Conservation (phyloP, 2,797 vertebrate genomes). For the Dipus sagitta region DNA sequence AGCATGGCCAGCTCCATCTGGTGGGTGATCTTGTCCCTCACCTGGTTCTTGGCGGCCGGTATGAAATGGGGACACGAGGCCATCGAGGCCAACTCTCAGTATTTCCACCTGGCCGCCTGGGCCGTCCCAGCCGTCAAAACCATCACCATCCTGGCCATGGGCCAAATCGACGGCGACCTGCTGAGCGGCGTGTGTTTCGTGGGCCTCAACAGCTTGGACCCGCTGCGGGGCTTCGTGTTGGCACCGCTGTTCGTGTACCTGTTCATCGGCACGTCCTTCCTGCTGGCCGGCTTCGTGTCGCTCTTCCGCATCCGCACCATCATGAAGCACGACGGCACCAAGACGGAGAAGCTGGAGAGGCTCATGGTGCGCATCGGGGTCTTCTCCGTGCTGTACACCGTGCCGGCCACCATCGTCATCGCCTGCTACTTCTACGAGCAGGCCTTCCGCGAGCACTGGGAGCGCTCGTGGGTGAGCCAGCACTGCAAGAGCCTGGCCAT, state of each 20-base stretch:
- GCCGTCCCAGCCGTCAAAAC: conserved; percentile 97
- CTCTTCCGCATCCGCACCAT: conserved; percentile 98
- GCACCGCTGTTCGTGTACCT: conserved; percentile 98
- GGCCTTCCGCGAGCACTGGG: conserved; percentile 97
- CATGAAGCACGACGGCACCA: conserved; percentile 98
- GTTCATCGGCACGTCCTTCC: conserved; percentile 97
- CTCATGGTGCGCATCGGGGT: conserved; percentile 98
- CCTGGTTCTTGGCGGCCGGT: conserved; percentile 97
- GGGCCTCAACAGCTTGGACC: conserved; percentile 95
- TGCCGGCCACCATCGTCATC: conserved; percentile 97
- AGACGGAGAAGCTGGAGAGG: conserved; percentile 97
- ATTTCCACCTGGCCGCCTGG: conserved; percentile 98
- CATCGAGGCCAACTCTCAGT: conserved; percentile 98
- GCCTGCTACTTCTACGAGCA: conserved; percentile 99
- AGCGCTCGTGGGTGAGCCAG: conserved; percentile 95
- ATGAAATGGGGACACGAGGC: conserved; percentile 99
- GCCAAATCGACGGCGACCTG: conserved; percentile 96
- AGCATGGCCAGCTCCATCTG: conserved; percentile 99
- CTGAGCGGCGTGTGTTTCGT: conserved; percentile 97
- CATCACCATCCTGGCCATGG: conserved; percentile 97
- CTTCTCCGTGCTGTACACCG: conserved; percentile 98
- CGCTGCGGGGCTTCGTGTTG: conserved; percentile 95
- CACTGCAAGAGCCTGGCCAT: conserved; percentile 97
- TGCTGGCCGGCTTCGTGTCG: conserved; percentile 97
- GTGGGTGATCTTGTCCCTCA: conserved; percentile 99